Base-by-base conservation (phyloP, 2,797 vertebrate species). In the Pipistrellus pipistrellus region DNA sequence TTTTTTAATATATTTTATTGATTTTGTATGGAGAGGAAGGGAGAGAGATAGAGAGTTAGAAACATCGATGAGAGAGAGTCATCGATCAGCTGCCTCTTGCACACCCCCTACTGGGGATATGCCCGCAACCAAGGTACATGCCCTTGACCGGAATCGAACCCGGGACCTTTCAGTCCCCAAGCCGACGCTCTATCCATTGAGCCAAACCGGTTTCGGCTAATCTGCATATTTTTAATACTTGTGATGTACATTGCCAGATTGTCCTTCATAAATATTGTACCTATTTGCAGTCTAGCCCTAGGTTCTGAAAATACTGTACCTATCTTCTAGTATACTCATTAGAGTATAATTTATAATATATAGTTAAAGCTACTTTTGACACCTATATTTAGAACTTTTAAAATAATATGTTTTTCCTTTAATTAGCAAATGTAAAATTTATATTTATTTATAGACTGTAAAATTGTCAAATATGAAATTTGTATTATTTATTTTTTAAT, bases 331-430 rank as follows among this genome's bases (percentile, higher is more conserved):
- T n/a, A 32, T 25, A 13, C n/a, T 85, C 32, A 48, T 30, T 78
- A n/a, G 77, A 62, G 25, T 48, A 41, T 35, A 78, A 73, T 73
- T 84, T 95, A 84, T 90, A 94, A 87, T 80, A n/a, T 0, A 75
- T 27, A 14, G 44, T 66, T 66, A 78, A 85, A 90, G 13, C 27
- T 32, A 80, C n/a, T 73, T 87, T 91, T 83, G 30, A 80, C 12
- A 84, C 17, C 35, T 76, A 1, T 30, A 20, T 78, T 87, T 84
- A 88, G 78, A 85, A 44, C 8, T 46, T 91, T 48, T 38, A 87
- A 83, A 57, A 78, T 21, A 87, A 32, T 9, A 30, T 48, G n/a
- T 20, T 85, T 88, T 88, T 35, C 17, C 62, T 92, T 86, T 92
- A 83, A 88, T 72, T 68, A 87, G 46, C 83, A 68, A 64, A 44